Evolutionary conservation across 1,140 invertebrate genomes (phyloP).

Genomic region (Polypedilum pembai): DNA sequence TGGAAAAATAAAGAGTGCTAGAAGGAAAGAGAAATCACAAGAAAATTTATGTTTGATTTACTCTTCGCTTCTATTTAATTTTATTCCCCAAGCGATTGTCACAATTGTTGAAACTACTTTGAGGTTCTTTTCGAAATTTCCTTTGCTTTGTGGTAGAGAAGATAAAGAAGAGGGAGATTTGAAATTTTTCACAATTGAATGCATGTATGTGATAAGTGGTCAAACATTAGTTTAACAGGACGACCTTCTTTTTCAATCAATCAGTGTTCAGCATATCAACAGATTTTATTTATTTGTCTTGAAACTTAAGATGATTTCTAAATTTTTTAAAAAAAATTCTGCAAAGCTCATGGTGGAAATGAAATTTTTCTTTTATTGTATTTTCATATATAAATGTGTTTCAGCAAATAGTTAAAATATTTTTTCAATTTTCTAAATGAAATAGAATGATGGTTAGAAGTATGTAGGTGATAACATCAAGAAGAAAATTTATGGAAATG

Average conservation of each 20-base stretch:
- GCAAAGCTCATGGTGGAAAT: too few species aligned
- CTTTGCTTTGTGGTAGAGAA: too few species aligned
- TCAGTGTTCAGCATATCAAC: neutral
- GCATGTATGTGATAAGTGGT: neutral
- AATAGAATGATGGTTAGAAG: neutral
- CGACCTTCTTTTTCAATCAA: too few species aligned
- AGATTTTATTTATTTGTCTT: slow-evolving; percentile 8
- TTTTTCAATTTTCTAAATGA: slow-evolving; percentile 23
- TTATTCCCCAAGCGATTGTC: neutral
- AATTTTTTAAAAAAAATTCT: too few species aligned
- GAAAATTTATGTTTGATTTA: slow-evolving; percentile 23
- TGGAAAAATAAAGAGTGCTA: neutral
- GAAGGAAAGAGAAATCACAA: neutral
- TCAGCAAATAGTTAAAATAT: neutral
- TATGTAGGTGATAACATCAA: neutral
- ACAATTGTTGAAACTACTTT: neutral
- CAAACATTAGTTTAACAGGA: neutral
- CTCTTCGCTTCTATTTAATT: neutral
- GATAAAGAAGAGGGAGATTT: too few species aligned
- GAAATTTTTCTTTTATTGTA: too few species aligned
- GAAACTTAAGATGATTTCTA: neutral
- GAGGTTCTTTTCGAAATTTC: too few species aligned
- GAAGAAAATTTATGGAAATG: slow-evolving; percentile 19
- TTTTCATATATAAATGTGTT: too few species aligned
- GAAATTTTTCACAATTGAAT: neutral